phyloP scores from a whole-genome alignment of 1,140 invertebrate genomes.

The Riptortus pedestris region DNA sequence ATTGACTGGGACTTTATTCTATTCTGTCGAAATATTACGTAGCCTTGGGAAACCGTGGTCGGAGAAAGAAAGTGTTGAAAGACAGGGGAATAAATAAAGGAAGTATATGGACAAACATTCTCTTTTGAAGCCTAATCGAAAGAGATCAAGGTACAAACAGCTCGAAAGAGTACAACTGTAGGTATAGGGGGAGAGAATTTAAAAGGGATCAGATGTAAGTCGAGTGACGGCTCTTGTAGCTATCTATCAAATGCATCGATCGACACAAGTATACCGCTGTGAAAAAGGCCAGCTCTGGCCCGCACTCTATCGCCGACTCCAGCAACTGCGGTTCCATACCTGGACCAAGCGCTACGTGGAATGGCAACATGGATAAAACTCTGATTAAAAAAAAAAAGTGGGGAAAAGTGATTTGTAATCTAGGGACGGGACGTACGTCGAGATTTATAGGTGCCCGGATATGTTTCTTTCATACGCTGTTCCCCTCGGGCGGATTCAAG shows the following conservation, averaged over 20 bases:
- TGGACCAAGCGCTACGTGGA: not conserved
- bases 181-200: too few relatives aligned
- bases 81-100: too few relatives aligned
- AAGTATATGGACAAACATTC: too few relatives aligned
- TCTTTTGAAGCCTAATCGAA: too few relatives aligned
- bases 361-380: not conserved
- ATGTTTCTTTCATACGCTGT: not conserved
- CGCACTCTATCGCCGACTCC: not conserved
- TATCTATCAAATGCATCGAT: slow-evolving; percentile 1
- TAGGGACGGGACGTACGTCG: not conserved
- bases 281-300: not conserved
- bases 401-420: slow-evolving; percentile 2
- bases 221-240: slow-evolving; percentile 3
- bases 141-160: too few relatives aligned
- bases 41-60: too few relatives aligned
- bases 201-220: not conserved
- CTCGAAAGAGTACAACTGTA: too few relatives aligned
- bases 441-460: not conserved
- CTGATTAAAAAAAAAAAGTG: not conserved
- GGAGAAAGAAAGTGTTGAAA: too few relatives aligned
- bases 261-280: not conserved
- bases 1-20: too few relatives aligned
- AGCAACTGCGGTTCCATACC: not conserved
- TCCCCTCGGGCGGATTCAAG: not conserved
- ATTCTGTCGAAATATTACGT: too few relatives aligned